Evolutionary conservation across 2,797 vertebrate species (phyloP), one percentile per base, ranked within the genome.

Genomic region (Pangasius mekongensis): DNA sequence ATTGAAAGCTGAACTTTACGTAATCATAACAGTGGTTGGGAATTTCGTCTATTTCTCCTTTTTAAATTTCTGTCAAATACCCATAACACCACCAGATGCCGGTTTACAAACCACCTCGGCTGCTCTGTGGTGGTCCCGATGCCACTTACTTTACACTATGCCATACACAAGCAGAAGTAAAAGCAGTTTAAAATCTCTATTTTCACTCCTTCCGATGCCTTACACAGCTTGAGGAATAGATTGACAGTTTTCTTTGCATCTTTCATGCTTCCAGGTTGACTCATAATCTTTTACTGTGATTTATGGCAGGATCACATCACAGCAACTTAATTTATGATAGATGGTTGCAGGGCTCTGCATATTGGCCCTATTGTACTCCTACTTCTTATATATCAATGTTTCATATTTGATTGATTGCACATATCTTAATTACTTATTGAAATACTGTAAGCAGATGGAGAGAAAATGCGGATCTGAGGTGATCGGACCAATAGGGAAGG

Each of bases 381-480:
- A 81, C 33, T 24, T 82, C 52, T 60, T 60, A 20, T 30, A 83
- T 67, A 83, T 49, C 62, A 52, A 67, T 83, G 18, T 67, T 67
- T 84, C 43, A 66, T 67, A 67, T 84, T 22, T 52, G 82, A 84
- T 52, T 67, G 47, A 84, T 84, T 58, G 69, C 43, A 33, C 47
- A 52, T 49, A 33, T 84, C 43, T 52, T 84, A 84, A 84, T 84
- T 84, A 84, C 82, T 52, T 84, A 84, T 84, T 84, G 82, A 67
- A 66, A 90, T 89, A 83, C 81, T 43, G 43, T 86, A 85, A 90
- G 83, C 54, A 58, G 54, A 24, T 39, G 80, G 80, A 82, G 80
- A 62, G 60, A 20, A 66, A 64, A 30, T 49, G 81, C 43, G 14
- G n/a, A 52, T 84, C 81, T 18, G 24, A 30, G 43, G 43, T 49